These are phyloP conservation scores for Ichneumoninae sp. DNA, from an alignment of 2,888 invertebrate genomes.

Conservation along the genomic window DNA sequence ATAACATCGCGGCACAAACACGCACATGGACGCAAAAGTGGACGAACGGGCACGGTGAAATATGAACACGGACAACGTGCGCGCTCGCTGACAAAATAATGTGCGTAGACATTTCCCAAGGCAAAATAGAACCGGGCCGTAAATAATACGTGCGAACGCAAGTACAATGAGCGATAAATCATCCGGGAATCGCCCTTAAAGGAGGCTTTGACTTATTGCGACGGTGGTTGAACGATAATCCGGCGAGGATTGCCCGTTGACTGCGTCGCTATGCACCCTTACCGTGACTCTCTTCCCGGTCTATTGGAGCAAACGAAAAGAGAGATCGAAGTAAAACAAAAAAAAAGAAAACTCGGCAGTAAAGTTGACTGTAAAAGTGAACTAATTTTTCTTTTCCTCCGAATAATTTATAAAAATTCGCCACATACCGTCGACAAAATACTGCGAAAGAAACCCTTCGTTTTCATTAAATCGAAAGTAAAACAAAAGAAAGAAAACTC, in stretches of 20 bases:
- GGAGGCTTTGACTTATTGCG: slow-evolving; percentile 74
- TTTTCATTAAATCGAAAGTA: background rate
- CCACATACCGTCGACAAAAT: background rate
- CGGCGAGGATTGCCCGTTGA: slow-evolving; percentile 43
- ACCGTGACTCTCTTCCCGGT: slow-evolving; percentile 19
- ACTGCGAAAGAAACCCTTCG: background rate
- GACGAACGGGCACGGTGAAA: slow-evolving; percentile 5
- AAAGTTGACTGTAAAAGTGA: background rate
- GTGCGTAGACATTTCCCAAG: slow-evolving; percentile 51
- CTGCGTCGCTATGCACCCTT: slow-evolving; percentile 44
- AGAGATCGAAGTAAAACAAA: background rate
- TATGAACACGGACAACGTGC: slow-evolving; percentile 33
- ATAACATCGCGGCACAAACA: slow-evolving; percentile 53
- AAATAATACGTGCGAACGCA: slow-evolving; percentile 77
- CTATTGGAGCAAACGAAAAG: background rate
- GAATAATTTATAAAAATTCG: background rate
- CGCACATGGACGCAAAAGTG: slow-evolving; percentile 9
- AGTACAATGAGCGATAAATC: slow-evolving; percentile 78
- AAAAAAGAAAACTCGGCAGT: background rate
- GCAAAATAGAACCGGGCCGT: slow-evolving; percentile 66
- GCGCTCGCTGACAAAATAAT: slow-evolving; percentile 49
- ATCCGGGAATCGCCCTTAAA: slow-evolving; percentile 74
- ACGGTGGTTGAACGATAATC: slow-evolving; percentile 59
- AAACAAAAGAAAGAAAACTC: background rate
- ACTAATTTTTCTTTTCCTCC: slow-evolving; percentile 25